These are phyloP conservation scores for Pollenia labialis DNA, from an alignment of 2,888 invertebrate species.

Conservation along the genomic window DNA sequence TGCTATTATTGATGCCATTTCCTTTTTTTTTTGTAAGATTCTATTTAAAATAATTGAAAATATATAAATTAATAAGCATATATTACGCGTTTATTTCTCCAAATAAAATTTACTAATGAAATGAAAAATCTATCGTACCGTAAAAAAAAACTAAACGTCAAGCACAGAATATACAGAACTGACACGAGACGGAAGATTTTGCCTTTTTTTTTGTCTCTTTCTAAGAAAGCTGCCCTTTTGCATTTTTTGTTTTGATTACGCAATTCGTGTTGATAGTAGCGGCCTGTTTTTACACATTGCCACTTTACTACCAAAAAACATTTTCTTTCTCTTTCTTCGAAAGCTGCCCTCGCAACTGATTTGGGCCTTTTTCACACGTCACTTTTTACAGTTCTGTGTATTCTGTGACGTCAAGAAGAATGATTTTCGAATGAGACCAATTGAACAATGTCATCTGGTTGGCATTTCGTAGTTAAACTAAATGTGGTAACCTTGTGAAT, in stretches of 20 bases:
- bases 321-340: too few relatives aligned
- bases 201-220: too few relatives aligned
- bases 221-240: too few relatives aligned
- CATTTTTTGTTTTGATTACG: too few relatives aligned
- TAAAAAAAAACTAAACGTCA: constrained; percentile 71
- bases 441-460: constrained; percentile 9
- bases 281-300: too few relatives aligned
- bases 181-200: too few relatives aligned
- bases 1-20: constrained; percentile 92
- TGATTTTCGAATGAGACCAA: constrained; percentile 64
- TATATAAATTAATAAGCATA: constrained; percentile 45
- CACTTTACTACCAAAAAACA: too few relatives aligned
- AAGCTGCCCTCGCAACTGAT: too few relatives aligned
- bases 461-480: background rate
- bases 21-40: constrained; percentile 42
- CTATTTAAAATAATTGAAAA: constrained; percentile 52
- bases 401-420: constrained; percentile 71
- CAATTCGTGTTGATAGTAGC: too few relatives aligned
- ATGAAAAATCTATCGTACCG: constrained; percentile 60
- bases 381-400: too few relatives aligned
- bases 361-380: too few relatives aligned
- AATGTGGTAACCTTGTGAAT: background rate
- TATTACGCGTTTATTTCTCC: constrained; percentile 24
- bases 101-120: constrained; percentile 41
- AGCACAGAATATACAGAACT: too few relatives aligned